phyloP scores from a whole-genome alignment of 2,888 invertebrate species.

The Atrina japonica region DNA sequence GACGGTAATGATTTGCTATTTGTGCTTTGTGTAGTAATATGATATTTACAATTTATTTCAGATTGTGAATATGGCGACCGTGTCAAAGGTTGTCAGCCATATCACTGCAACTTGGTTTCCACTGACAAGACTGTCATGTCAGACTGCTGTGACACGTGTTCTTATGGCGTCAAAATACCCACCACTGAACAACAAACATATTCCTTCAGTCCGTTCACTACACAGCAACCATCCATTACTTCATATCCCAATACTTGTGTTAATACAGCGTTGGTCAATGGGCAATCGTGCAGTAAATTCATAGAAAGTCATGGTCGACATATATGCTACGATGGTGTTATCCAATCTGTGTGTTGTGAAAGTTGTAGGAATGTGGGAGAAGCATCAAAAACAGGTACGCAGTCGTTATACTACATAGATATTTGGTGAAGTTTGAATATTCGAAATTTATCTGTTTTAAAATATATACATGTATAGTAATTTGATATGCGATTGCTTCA shows the following conservation, averaged over 20 bases:
- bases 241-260: slow-evolving; percentile 12
- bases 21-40: no score
- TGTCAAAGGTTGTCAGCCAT: slow-evolving; percentile 55
- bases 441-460: no score
- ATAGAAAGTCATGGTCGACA: slow-evolving; percentile 39
- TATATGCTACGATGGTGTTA: slow-evolving; percentile 42
- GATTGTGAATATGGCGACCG: slow-evolving; percentile 70
- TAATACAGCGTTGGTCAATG: slow-evolving; percentile 37
- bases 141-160: slow-evolving; percentile 61
- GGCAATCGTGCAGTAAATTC: slow-evolving; percentile 39
- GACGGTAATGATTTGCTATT: no score
- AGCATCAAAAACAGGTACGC: slow-evolving; percentile 8
- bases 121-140: slow-evolving; percentile 44
- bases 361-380: slow-evolving; percentile 21
- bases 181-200: slow-evolving; percentile 37
- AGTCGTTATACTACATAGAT: neutral
- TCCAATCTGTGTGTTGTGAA: slow-evolving; percentile 40
- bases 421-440: neutral
- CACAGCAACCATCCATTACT: slow-evolving; percentile 5
- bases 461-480: no score
- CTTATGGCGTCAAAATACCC: slow-evolving; percentile 37
- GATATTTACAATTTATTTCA: no score
- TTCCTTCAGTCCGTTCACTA: slow-evolving; percentile 23
- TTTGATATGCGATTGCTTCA: no score
- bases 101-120: slow-evolving; percentile 50